phyloP scores from a whole-genome alignment of 2,797 vertebrate species.

The Ispidina picta region DNA sequence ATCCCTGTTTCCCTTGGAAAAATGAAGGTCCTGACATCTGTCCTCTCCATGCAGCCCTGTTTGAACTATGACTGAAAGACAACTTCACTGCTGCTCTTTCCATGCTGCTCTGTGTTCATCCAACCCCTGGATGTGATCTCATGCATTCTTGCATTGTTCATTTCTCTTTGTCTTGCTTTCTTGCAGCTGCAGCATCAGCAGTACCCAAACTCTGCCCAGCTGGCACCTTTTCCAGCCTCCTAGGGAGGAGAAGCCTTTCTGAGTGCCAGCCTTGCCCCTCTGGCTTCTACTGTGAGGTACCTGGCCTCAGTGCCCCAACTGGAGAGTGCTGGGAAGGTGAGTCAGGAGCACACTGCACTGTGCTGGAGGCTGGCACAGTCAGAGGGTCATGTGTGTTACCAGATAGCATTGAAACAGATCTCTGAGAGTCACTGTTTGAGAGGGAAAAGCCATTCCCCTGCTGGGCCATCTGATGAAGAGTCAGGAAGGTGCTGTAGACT shows the following conservation, averaged over 20 bases:
- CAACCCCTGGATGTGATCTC: background rate
- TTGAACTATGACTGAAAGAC: background rate
- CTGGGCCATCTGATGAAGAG: background rate
- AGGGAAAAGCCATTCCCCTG: background rate
- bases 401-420: background rate
- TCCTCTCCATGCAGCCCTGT: background rate
- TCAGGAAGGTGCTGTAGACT: background rate
- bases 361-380: background rate
- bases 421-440: background rate
- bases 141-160: background rate
- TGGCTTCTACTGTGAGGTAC: constrained; percentile 84
- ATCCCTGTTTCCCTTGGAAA: background rate
- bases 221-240: constrained; percentile 85
- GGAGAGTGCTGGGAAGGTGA: constrained; percentile 87
- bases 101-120: background rate
- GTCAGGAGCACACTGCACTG: background rate
- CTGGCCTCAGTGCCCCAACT: constrained; percentile 82
- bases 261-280: constrained; percentile 85
- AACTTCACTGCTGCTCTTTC: background rate
- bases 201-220: constrained; percentile 84
- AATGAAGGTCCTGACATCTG: background rate
- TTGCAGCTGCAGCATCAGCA: constrained; percentile 82
- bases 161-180: background rate
- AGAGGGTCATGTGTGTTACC: too few relatives aligned
- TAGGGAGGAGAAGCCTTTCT: constrained; percentile 70